Evolutionary conservation across 2,888 invertebrate species (phyloP), one percentile per base, ranked within the genome.

Genomic region (Athrips mouffetella): DNA sequence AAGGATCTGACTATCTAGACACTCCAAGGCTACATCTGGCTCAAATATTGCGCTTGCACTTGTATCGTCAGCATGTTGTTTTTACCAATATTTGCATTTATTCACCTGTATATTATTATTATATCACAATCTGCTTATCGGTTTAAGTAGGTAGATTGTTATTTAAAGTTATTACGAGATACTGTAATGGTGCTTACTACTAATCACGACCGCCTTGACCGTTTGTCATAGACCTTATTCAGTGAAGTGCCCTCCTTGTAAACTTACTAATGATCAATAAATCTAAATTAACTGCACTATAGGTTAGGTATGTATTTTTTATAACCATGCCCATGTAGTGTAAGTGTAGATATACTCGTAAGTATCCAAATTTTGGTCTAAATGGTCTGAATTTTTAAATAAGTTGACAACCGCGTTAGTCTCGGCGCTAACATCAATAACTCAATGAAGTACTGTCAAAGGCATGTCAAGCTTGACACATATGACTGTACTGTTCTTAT

Each of bases 231-330:
- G n/a, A n/a, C n/a, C n/a, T n/a, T 27, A n/a, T 70, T 61, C 63
- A 67, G 71, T 76, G 69, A 67, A 70, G 67, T 58, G 59, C 57
- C 52, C 57, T 60, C 64, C 69, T 69, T 73, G 60, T 67, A 65
- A 57, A 67, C 60, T 52, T 54, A 58, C 13, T 31, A 18, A 16
- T 18, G 42, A 63, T 50, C 55, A 67, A 66, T 75, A 69, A 68
- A 69, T 71, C 51, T 63, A 59, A 49, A 58, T 65, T 61, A 62
- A 69, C 58, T 60, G 63, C 54, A 60, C 57, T 10, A 21, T 37
- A 21, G 20, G 18, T 10, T 37, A 37, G 18, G 13, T 18, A 18
- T 15, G 31, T 21, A n/a, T n/a, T n/a, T n/a, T n/a, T n/a, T n/a
- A n/a, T n/a, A n/a, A n/a, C n/a, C n/a, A n/a, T n/a, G n/a, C n/a